Evolutionary conservation across 2,888 invertebrate genomes (phyloP).

Genomic region (Octonoba sinensis): DNA sequence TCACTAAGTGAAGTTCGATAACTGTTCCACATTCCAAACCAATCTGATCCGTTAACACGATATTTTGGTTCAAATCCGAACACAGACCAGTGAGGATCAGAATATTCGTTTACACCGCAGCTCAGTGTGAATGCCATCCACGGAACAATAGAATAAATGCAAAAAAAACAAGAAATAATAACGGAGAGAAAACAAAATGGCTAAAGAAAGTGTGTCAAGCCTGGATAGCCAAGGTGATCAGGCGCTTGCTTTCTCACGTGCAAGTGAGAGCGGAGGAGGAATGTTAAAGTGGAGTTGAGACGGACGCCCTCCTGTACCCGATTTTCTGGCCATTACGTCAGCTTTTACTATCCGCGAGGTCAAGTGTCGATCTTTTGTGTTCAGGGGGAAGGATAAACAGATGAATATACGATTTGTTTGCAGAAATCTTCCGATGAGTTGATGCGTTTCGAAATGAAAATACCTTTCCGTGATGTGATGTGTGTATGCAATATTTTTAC

Average conservation of each 20-base stretch:
- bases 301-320: constrained; percentile 51
- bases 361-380: constrained; percentile 11
- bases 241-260: constrained; percentile 61
- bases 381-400: too few species aligned
- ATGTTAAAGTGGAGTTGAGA: constrained; percentile 25
- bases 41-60: too few species aligned
- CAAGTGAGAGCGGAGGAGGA: constrained; percentile 38
- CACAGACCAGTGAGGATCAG: too few species aligned
- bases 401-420: too few species aligned
- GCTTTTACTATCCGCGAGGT: constrained; percentile 26
- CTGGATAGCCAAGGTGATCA: constrained; percentile 52
- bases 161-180: constrained; percentile 11
- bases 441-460: too few species aligned
- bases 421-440: too few species aligned
- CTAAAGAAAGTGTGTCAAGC: constrained; percentile 58
- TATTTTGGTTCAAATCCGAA: too few species aligned
- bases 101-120: too few species aligned
- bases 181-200: constrained; percentile 9
- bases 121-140: too few species aligned
- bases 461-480: too few species aligned
- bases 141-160: constrained; percentile 12
- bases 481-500: too few species aligned
- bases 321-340: constrained; percentile 61
- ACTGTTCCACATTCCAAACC: constrained; percentile 22
- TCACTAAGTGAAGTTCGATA: constrained; percentile 21